Evolutionary conservation across 2,888 invertebrate species (phyloP).

Genomic region (Chrysolina americana): DNA sequence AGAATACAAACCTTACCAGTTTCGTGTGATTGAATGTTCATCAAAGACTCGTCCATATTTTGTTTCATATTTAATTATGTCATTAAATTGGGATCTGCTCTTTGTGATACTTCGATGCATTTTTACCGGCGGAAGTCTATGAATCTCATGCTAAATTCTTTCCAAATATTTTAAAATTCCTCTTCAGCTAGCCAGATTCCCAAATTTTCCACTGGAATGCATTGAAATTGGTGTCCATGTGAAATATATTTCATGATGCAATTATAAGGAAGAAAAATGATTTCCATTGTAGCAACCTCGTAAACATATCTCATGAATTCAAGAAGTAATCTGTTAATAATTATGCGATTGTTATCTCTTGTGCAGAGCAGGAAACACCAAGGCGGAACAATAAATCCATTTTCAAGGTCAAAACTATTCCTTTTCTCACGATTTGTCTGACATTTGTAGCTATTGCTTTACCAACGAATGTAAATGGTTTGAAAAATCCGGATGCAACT

Average conservation of each 20-base stretch:
- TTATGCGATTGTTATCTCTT: background rate
- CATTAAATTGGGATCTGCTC: no score
- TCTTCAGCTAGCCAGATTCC: no score
- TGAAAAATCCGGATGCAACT: slow-evolving; percentile 14
- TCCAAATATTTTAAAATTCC: no score
- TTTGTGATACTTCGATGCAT: no score
- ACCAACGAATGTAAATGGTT: background rate
- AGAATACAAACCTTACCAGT: no score
- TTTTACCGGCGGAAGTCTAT: no score
- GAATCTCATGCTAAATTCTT: no score
- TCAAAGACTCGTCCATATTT: no score
- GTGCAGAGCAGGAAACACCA: background rate
- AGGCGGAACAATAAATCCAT: background rate
- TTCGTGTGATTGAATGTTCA: no score
- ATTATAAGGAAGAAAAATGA: background rate
- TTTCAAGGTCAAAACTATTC: background rate
- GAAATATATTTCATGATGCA: no score
- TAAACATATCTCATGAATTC: background rate
- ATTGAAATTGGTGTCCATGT: background rate
- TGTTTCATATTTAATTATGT: no score
- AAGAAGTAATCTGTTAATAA: background rate
- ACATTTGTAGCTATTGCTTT: background rate
- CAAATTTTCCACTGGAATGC: background rate
- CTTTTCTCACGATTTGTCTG: slow-evolving; percentile 2
- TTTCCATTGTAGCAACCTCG: background rate